Percentiles rank a stretch among this genome's conserved stretches.
Evolutionary conservation across 1,140 invertebrate species (phyloP).

Genomic region (Xylocopa sonorina): DNA sequence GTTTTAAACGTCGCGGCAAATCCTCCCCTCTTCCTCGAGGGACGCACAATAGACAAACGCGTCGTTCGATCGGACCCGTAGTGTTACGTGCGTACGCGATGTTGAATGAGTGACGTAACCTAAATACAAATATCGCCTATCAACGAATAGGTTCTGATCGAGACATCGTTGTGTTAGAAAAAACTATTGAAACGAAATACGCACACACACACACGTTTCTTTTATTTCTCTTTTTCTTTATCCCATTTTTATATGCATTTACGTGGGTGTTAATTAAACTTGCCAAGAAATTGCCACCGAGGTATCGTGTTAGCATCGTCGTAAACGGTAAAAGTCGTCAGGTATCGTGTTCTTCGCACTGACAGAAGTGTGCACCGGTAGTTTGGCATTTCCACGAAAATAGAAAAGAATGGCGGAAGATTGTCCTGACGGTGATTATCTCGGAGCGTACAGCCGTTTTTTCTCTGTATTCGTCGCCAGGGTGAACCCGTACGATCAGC

Average conservation of each 20-base stretch:
- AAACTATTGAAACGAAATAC: background rate
- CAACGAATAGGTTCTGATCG: constrained; percentile 10
- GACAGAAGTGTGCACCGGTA: background rate
- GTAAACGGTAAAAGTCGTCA: background rate
- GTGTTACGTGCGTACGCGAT: constrained; percentile 43
- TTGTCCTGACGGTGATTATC: constrained; percentile 84
- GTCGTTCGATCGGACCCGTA: constrained; percentile 38
- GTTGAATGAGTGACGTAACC: constrained; percentile 68
- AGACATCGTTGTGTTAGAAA: too few relatives aligned
- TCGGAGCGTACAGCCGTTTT: constrained; percentile 86
- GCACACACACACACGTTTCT: constrained; percentile 6
- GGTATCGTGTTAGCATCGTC: constrained; percentile 6
- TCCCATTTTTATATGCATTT: background rate
- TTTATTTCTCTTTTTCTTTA: constrained; percentile 12
- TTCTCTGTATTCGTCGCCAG: constrained; percentile 87
- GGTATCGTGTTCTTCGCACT: constrained; percentile 17
- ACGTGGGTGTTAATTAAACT: background rate
- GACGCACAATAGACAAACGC: constrained; percentile 21
- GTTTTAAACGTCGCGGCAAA: constrained; percentile 53
- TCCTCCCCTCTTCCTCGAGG: constrained; percentile 15
- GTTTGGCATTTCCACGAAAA: constrained; percentile 3
- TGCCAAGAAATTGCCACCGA: background rate
- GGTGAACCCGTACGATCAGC: constrained; percentile 87
- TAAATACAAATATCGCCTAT: constrained; percentile 57
- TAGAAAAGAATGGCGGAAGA: constrained; percentile 65